Evolutionary conservation across 2,113 vertebrate genomes (phyloP), one percentile per base, ranked within the genome.

Genomic region (Oplegnathus fasciatus): DNA sequence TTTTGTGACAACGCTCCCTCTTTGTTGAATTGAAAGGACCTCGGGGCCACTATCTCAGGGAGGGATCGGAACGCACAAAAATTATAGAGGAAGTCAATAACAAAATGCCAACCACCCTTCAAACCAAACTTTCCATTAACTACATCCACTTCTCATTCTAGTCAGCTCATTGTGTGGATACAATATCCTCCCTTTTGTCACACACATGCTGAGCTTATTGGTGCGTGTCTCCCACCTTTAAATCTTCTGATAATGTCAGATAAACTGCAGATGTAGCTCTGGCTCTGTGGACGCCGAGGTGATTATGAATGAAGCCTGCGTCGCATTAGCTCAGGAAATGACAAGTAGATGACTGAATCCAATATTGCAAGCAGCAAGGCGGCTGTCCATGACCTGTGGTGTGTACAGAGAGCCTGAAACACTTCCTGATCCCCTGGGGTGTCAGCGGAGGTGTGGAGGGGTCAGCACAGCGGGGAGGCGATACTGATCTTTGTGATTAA

Each of bases 241-340:
- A 77, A 82, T 88, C 84, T 90, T 64, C 82, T 69, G 88, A 80
- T 83, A 85, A 75, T 75, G 78, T 88, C 74, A 87, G 91, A 91
- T 71, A 66, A 81, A 84, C 61, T 75, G 85, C 93, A 95, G 86
- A 90, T 83, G 87, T 17, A 74, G 71, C 77, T 78, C 80, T 0
- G 57, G 54, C 80, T 88, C 57, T 26, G 65, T 15, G 34, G 64
- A 72, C 9, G 60, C 69, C 0, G 24, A 73, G 80, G 87, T 81
- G 82, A 88, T 91, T 84, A 72, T 67, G 79, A 88, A 78, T 70
- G 64, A 73, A 75, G 72, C 44, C 91, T 93, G 92, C 66, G 22
- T 88, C 44, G 18, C 69, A 92, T 94, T 93, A 92, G 85, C 60
- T 6, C 30, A 85, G 90, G 90, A 94, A 94, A 93, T 91, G 84